Evolutionary conservation across 1,140 invertebrate species (phyloP).

Genomic region (Drosophila auraria): DNA sequence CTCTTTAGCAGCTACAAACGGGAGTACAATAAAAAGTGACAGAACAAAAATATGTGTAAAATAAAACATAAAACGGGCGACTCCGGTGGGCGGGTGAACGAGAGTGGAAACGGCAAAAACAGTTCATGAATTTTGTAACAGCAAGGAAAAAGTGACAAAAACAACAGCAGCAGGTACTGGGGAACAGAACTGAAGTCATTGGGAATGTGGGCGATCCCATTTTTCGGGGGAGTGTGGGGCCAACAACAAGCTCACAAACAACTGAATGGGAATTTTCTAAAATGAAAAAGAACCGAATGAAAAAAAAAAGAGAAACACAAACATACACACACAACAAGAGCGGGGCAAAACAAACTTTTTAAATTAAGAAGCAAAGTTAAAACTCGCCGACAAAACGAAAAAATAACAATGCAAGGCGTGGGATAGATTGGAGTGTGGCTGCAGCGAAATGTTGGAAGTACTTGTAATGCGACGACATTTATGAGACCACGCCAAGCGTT

Average conservation of each 20-base stretch:
- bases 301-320: slow-evolving; percentile 17
- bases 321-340: slow-evolving; percentile 11
- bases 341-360: slow-evolving; percentile 70
- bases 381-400: slow-evolving; percentile 65
- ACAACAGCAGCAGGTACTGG: slow-evolving; percentile 67
- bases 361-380: slow-evolving; percentile 82
- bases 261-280: slow-evolving; percentile 71
- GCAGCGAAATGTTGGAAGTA: slow-evolving; percentile 35
- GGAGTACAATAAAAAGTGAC: slow-evolving; percentile 79
- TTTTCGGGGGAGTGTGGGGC: slow-evolving; percentile 25
- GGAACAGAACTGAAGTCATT: slow-evolving; percentile 15
- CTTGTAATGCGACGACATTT: slow-evolving; percentile 56
- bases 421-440: slow-evolving; percentile 34
- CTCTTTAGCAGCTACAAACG: slow-evolving; percentile 43
- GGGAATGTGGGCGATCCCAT: slow-evolving; percentile 37
- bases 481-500: slow-evolving; percentile 48
- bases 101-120: slow-evolving; percentile 60
- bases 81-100: slow-evolving; percentile 13
- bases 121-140: slow-evolving; percentile 81
- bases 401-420: slow-evolving; percentile 13
- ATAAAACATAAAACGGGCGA: slow-evolving; percentile 65
- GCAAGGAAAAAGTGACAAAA: slow-evolving; percentile 71
- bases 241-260: slow-evolving; percentile 57
- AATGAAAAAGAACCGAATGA: slow-evolving; percentile 50
- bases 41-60: slow-evolving; percentile 82